These are phyloP conservation scores for Parnassius apollo DNA, from an alignment of 2,888 invertebrate species.

Conservation along the genomic window DNA sequence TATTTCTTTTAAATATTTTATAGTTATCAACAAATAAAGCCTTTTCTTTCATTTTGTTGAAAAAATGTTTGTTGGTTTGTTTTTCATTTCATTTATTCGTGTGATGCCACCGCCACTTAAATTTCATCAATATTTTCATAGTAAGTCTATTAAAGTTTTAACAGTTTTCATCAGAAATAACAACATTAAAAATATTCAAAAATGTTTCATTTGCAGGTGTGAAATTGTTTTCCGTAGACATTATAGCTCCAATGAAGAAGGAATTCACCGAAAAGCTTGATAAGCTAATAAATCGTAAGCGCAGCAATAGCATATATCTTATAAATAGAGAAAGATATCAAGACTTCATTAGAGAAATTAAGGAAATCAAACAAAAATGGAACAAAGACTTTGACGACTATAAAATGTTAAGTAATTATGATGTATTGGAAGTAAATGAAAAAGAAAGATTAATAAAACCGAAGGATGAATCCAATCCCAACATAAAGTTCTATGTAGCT, in stretches of 20 bases:
- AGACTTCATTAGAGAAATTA: conserved; percentile 57
- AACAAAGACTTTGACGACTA: conserved; percentile 58
- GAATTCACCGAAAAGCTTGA: conserved; percentile 55
- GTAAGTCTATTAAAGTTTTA: too few relatives aligned
- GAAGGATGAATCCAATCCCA: conserved; percentile 39
- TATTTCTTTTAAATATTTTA: too few relatives aligned
- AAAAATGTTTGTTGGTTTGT: too few relatives aligned
- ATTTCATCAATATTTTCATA: too few relatives aligned
- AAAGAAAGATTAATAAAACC: conserved; percentile 55
- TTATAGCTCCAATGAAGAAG: conserved; percentile 48
- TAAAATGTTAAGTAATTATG: conserved; percentile 59
- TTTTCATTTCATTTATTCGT: too few relatives aligned
- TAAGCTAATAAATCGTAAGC: conserved; percentile 51
- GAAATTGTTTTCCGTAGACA: conserved; percentile 38
- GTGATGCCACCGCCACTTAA: too few relatives aligned
- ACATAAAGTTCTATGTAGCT: conserved; percentile 56
- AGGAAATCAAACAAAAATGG: conserved; percentile 47
- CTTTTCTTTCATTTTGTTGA: too few relatives aligned
- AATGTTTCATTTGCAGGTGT: conserved; percentile 40
- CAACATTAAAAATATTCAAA: too few relatives aligned
- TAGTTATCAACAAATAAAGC: too few relatives aligned
- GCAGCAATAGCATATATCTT: conserved; percentile 54
- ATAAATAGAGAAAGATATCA: conserved; percentile 49
- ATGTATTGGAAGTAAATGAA: conserved; percentile 47
- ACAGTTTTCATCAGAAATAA: too few relatives aligned